Conservation (phyloP, 1,140 invertebrate genomes). For the Cydia splendana region DNA sequence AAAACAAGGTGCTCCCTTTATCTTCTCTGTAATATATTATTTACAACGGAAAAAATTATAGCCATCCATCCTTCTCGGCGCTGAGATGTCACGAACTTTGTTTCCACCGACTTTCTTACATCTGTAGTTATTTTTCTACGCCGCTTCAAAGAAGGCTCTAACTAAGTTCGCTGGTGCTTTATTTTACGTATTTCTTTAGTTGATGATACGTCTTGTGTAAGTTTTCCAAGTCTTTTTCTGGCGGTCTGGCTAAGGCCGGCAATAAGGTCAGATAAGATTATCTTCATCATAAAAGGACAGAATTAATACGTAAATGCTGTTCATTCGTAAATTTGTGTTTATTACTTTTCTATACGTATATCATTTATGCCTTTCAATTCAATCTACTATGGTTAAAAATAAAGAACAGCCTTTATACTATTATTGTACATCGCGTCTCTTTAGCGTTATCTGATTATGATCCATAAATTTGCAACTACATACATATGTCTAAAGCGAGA, state of each 20-base stretch:
- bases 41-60: constrained; percentile 54
- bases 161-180: constrained; percentile 20
- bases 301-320: background rate
- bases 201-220: constrained; percentile 13
- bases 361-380: background rate
- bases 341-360: background rate
- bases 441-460: no score
- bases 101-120: constrained; percentile 34
- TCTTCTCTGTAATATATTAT: constrained; percentile 58
- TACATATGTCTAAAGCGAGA: no score
- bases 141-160: constrained; percentile 23
- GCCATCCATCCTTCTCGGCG: constrained; percentile 42
- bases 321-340: background rate
- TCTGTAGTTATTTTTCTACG: constrained; percentile 40
- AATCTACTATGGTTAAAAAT: no score
- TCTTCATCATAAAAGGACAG: background rate
- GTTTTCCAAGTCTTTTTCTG: background rate
- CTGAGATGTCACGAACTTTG: constrained; percentile 47
- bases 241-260: background rate
- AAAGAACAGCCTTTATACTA: no score
- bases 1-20: constrained; percentile 53
- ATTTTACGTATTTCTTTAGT: constrained; percentile 20
- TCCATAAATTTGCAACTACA: no score
- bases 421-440: no score
- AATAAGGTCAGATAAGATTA: background rate